A percentile compares a stretch with the other conserved stretches of the same genome.
Evolutionary conservation across 2,888 invertebrate genomes (phyloP).

Genomic region (Scaptomyza flava): DNA sequence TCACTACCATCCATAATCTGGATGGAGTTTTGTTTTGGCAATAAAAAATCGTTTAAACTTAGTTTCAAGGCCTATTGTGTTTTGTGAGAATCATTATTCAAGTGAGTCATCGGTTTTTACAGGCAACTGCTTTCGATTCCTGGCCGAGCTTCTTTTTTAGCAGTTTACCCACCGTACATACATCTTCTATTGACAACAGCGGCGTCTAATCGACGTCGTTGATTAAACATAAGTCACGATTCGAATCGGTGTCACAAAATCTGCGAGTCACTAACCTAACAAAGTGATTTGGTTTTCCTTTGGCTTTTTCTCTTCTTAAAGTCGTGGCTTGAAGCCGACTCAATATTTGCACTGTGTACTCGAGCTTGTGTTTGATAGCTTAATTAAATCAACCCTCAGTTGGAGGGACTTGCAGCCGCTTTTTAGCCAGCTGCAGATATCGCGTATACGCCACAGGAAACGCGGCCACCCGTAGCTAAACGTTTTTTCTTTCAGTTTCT

Average conservation of each 20-base stretch:
- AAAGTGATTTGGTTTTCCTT: conserved; percentile 7
- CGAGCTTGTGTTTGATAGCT: conserved; percentile 21
- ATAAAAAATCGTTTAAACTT: conserved; percentile 3
- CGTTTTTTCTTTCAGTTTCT: not conserved
- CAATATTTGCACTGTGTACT: not conserved
- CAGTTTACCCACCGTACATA: too few relatives aligned
- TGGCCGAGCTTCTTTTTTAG: not conserved
- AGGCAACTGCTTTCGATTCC: conserved; percentile 6
- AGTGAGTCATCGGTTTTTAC: conserved; percentile 52
- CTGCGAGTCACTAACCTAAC: conserved; percentile 19
- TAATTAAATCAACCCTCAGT: conserved; percentile 30
- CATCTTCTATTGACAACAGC: conserved; percentile 1
- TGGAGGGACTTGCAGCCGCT: conserved; percentile 3
- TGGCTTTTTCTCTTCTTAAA: not conserved
- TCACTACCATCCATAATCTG: conserved; percentile 4
- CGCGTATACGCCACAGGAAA: conserved; percentile 44
- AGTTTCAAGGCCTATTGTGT: conserved; percentile 36
- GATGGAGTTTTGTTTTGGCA: not conserved
- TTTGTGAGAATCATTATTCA: conserved; percentile 5
- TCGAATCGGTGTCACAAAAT: not conserved
- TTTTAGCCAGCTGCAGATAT: conserved; percentile 4
- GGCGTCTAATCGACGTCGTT: conserved; percentile 36
- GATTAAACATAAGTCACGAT: conserved; percentile 26
- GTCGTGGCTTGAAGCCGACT: conserved; percentile 7
- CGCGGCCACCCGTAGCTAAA: conserved; percentile 11